These are phyloP conservation scores for Apocrypta bakeri DNA, from an alignment of 1,140 invertebrate genomes.

Conservation along the genomic window DNA sequence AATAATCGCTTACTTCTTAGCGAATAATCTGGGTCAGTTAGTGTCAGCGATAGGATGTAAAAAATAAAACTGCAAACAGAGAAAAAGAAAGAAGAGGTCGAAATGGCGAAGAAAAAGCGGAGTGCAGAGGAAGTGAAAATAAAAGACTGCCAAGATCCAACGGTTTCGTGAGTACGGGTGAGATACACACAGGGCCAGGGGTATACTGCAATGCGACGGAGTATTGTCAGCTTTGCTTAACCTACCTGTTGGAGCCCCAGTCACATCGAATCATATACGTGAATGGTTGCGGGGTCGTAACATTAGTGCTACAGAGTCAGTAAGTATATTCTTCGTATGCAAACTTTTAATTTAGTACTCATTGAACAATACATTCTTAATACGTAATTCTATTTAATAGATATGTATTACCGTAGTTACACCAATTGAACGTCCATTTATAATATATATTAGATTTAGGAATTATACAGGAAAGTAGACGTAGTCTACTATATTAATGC, in stretches of 20 bases:
- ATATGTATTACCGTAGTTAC: too few species aligned
- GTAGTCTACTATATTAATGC: background rate
- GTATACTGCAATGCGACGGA: conserved; percentile 47
- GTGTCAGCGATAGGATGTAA: background rate
- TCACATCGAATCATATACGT: background rate
- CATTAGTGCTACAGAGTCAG: background rate
- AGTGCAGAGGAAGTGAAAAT: background rate
- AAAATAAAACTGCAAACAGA: background rate
- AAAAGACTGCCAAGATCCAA: background rate
- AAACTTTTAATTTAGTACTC: too few species aligned
- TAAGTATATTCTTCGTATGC: background rate
- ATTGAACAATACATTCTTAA: too few species aligned
- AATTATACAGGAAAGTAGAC: background rate
- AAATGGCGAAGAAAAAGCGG: too few species aligned
- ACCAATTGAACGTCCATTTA: too few species aligned
- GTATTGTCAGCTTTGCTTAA: conserved; percentile 57
- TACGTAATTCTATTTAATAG: too few species aligned
- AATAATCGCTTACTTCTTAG: background rate
- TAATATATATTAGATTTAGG: background rate
- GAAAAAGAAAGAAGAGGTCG: conserved; percentile 10
- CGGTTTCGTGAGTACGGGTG: background rate
- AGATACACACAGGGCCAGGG: conserved; percentile 43
- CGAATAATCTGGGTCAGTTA: background rate
- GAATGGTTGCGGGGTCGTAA: background rate
- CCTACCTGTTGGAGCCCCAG: conserved; percentile 61